Conservation (phyloP, 2,113 vertebrate species). For the Cricetomys ansorgei region DNA sequence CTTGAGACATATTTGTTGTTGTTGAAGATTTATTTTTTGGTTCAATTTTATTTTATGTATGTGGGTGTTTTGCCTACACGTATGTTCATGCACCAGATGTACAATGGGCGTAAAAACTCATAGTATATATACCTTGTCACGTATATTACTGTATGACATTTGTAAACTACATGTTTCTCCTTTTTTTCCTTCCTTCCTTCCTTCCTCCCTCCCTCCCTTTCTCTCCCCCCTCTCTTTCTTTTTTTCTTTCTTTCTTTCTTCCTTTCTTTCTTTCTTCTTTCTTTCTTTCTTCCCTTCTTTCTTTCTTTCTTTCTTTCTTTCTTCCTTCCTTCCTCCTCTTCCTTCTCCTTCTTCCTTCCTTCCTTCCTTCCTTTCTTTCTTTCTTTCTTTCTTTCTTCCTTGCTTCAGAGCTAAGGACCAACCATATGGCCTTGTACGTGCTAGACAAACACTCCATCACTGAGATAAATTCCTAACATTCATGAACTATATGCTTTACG, state of each 20-base stretch:
- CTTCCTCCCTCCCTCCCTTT: too few species aligned
- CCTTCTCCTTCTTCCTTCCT: too few species aligned
- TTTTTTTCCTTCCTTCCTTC: too few species aligned
- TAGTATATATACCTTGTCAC: neutral
- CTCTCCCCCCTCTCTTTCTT: too few species aligned
- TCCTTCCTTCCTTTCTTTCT: too few species aligned
- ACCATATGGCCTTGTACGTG: neutral
- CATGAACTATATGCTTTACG: neutral
- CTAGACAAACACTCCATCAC: neutral
- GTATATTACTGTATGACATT: neutral
- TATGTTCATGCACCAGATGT: neutral
- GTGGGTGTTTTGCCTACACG: neutral
- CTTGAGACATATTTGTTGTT: neutral
- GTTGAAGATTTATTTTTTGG: neutral
- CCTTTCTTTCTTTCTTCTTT: too few species aligned
- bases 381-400: neutral
- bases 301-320: neutral
- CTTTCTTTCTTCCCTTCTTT: neutral
- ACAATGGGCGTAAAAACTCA: neutral
- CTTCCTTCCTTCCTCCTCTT: too few species aligned
- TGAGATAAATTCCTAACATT: neutral
- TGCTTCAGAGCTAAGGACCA: neutral
- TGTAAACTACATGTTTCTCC: neutral
- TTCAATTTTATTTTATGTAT: neutral
- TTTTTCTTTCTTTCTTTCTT: too few species aligned